These are phyloP conservation scores for Hoplostethus atlanticus DNA, from an alignment of 2,797 vertebrate species.

Conservation along the genomic window DNA sequence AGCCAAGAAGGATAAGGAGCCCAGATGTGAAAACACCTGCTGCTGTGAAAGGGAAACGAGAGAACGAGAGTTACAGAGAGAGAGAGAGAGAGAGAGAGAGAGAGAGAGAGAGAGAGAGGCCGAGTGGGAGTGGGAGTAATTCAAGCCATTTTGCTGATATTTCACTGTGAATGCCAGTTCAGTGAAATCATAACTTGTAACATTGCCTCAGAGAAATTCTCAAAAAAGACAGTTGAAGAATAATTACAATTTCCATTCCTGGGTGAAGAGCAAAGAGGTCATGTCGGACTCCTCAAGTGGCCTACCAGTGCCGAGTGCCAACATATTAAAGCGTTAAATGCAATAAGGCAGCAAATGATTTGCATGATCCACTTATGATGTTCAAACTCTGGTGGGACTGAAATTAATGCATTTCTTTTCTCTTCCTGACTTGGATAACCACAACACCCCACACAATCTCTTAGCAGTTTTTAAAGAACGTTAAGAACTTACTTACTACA, in stretches of 20 bases:
- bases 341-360: constrained; percentile 57
- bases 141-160: too few species aligned
- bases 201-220: constrained; percentile 53
- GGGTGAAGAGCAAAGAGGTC: constrained; percentile 56
- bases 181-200: constrained; percentile 41
- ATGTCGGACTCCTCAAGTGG: constrained; percentile 64
- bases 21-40: constrained; percentile 7
- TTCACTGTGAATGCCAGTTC: constrained; percentile 42
- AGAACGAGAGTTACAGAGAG: not conserved
- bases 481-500: not conserved
- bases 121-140: not conserved
- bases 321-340: constrained; percentile 51
- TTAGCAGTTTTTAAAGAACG: not conserved
- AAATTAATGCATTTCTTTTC: constrained; percentile 15
- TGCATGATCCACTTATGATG: constrained; percentile 61
- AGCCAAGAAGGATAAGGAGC: not conserved
- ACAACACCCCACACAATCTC: not conserved
- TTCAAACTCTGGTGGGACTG: constrained; percentile 20
- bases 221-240: constrained; percentile 56
- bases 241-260: constrained; percentile 69
- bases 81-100: too few species aligned
- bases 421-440: not conserved
- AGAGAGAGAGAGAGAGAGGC: constrained; percentile 14
- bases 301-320: constrained; percentile 37
- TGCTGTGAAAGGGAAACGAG: constrained; percentile 16